A percentile compares a stretch with the other conserved stretches of the same genome.
Evolutionary conservation across 92 coral and sea anemone species (phyloP).

Genomic region (Actinostola sp.): DNA sequence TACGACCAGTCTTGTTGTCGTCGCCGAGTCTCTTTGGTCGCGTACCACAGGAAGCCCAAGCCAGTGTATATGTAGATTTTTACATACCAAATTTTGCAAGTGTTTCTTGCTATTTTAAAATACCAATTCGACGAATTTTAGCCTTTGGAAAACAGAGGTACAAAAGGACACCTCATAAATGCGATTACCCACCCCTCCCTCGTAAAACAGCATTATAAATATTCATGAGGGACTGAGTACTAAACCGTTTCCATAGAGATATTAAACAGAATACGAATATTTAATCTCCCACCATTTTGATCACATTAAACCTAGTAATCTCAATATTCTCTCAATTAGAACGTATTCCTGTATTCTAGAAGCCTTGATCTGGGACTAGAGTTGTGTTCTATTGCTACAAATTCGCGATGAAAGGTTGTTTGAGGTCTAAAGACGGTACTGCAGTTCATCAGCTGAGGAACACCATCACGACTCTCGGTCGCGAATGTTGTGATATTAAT

Average conservation of each 20-base stretch:
- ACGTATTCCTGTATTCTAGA: constrained; percentile 6
- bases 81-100: too few species aligned
- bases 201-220: neutral
- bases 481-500: constrained; percentile 73
- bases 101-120: too few species aligned
- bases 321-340: constrained; percentile 31
- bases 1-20: too few species aligned
- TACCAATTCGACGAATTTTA: too few species aligned
- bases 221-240: constrained; percentile 11
- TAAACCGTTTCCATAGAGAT: constrained; percentile 41
- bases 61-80: too few species aligned
- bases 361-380: neutral
- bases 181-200: neutral
- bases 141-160: too few species aligned
- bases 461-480: constrained; percentile 63
- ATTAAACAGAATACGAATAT: constrained; percentile 38
- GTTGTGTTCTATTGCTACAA: neutral
- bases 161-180: neutral
- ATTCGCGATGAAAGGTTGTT: constrained; percentile 66
- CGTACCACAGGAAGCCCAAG: too few species aligned
- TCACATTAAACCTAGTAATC: neutral
- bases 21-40: too few species aligned
- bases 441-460: constrained; percentile 58
- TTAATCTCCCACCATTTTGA: constrained; percentile 46
- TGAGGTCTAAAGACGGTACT: constrained; percentile 68